These are phyloP conservation scores for Pelobates cultripes DNA, from an alignment of 2,797 vertebrate genomes.

Conservation along the genomic window DNA sequence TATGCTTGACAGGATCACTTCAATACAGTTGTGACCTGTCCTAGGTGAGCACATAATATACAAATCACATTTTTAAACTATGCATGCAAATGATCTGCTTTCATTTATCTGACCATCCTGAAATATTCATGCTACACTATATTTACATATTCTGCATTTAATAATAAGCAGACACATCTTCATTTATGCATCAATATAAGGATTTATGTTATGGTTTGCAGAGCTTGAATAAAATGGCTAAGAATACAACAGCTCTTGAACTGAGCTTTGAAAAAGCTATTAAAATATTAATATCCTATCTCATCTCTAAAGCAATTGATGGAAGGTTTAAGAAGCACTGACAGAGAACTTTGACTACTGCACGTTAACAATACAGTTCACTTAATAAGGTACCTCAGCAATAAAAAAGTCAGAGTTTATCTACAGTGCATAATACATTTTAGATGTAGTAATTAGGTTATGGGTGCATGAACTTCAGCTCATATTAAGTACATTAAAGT, in stretches of 20 bases:
- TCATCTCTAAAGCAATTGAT: constrained; percentile 57
- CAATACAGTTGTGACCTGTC: no score
- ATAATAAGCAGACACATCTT: constrained; percentile 16
- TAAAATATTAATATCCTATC: constrained; percentile 58
- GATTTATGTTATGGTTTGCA: constrained; percentile 29
- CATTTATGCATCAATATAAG: constrained; percentile 23
- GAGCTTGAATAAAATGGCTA: constrained; percentile 62
- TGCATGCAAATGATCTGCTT: neutral
- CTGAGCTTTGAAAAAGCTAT: constrained; percentile 47
- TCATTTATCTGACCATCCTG: neutral
- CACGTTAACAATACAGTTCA: constrained; percentile 57
- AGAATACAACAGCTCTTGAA: constrained; percentile 64
- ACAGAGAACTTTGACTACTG: constrained; percentile 47
- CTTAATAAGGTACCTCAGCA: constrained; percentile 51
- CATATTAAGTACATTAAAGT: constrained; percentile 66
- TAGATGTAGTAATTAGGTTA: constrained; percentile 58
- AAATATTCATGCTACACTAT: neutral
- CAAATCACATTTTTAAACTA: neutral
- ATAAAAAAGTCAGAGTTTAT: constrained; percentile 53
- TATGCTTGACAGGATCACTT: no score
- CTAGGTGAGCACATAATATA: no score
- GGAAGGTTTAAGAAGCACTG: constrained; percentile 61
- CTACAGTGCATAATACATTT: constrained; percentile 53
- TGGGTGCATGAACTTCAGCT: constrained; percentile 56
- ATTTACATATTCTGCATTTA: neutral